phyloP scores from a whole-genome alignment of 2,113 vertebrate genomes.

The Hydrochoerus hydrochaeris region DNA sequence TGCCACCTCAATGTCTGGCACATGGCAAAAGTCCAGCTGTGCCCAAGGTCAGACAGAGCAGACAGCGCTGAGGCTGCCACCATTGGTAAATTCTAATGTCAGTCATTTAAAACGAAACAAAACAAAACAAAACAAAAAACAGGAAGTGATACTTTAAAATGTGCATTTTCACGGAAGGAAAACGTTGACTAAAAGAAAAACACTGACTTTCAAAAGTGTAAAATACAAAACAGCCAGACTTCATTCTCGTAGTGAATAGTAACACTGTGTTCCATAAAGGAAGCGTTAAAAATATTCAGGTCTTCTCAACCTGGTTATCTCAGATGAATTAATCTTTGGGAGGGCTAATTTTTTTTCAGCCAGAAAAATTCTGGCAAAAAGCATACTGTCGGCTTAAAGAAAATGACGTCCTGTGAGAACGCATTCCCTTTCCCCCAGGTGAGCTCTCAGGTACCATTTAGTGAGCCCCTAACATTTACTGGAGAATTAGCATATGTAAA shows the following conservation, averaged over 20 bases:
- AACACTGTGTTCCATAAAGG: neutral
- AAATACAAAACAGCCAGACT: conserved; percentile 3
- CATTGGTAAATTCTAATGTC: neutral
- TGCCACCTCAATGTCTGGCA: neutral
- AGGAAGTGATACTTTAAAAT: neutral
- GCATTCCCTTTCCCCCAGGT: neutral
- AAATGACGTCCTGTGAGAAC: neutral
- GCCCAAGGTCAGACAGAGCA: neutral
- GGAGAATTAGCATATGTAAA: neutral
- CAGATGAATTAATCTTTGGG: neutral
- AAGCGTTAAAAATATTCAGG: neutral
- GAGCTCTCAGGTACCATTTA: neutral
- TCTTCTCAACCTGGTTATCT: neutral
- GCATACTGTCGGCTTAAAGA: conserved; percentile 24
- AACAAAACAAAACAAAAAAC: too few relatives aligned
- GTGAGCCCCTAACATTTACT: neutral
- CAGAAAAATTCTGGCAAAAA: neutral
- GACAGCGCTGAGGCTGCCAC: too few relatives aligned
- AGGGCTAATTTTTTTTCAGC: neutral
- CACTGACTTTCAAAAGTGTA: neutral
- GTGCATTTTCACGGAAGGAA: neutral
- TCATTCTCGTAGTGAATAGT: neutral
- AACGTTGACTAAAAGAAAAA: neutral
- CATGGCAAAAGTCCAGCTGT: neutral
- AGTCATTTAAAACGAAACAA: neutral